Conservation (phyloP, 2,113 vertebrate species). For the Atrichornis clamosus region DNA sequence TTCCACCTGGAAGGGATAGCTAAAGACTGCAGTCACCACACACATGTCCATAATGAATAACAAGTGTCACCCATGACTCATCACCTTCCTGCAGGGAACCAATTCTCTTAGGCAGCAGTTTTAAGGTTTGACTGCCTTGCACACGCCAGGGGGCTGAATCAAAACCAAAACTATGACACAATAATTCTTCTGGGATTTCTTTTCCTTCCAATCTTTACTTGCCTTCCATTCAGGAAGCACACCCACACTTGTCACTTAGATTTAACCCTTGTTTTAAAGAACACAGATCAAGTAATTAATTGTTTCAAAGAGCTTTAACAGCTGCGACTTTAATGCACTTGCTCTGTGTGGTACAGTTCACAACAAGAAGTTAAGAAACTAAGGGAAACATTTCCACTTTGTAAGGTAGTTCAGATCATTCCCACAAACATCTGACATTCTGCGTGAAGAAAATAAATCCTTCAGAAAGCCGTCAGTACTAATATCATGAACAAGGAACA, state of each 20-base stretch:
- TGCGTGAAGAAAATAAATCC: accelerated
- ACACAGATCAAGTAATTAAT: neutral
- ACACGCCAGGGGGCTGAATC: neutral
- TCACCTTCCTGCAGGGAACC: neutral
- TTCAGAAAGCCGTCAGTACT: neutral
- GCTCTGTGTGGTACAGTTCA: accelerated
- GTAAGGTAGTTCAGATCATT: neutral
- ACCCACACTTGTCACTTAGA: neutral
- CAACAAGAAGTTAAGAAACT: neutral
- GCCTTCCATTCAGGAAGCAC: neutral
- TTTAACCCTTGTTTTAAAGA: neutral
- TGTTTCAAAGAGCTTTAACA: neutral
- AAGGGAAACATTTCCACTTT: neutral
- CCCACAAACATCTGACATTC: neutral
- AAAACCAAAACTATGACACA: neutral
- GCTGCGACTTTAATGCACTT: accelerated
- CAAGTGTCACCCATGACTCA: neutral
- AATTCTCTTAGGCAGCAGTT: neutral
- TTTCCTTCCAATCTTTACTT: neutral
- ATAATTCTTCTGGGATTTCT: neutral
- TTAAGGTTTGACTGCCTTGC: neutral
- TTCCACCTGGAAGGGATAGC: neutral
- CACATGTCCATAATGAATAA: neutral
- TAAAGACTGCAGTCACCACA: neutral
- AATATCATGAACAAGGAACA: accelerated